Conservation (phyloP, 2,888 invertebrate species). For the Neocrepidodera transversa region DNA sequence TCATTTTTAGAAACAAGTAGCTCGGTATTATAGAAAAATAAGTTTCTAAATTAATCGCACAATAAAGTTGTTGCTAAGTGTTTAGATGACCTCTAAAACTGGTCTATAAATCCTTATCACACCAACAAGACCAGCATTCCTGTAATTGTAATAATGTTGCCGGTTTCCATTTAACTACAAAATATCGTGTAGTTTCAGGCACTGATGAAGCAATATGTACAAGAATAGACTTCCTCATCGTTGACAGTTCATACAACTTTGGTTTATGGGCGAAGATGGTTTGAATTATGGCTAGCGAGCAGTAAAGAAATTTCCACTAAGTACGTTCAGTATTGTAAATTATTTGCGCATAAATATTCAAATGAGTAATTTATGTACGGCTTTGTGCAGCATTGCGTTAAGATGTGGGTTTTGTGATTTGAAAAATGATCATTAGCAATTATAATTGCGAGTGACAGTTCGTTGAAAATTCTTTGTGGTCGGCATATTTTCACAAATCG, state of each 20-base stretch:
- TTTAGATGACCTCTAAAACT: slow-evolving; percentile 1
- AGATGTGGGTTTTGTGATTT: slow-evolving; percentile 26
- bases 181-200: slow-evolving; percentile 1
- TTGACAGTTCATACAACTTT: slow-evolving; percentile 38
- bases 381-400: slow-evolving; percentile 48
- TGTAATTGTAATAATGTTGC: slow-evolving; percentile 4
- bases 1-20: no score
- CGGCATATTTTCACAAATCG: slow-evolving; percentile 1
- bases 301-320: slow-evolving; percentile 32
- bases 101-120: slow-evolving; percentile 3
- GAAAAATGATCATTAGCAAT: slow-evolving; percentile 12
- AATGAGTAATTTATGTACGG: slow-evolving; percentile 53
- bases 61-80: neutral
- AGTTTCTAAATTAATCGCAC: no score
- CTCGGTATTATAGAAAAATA: no score
- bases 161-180: neutral
- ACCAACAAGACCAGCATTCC: slow-evolving; percentile 7
- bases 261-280: slow-evolving; percentile 48
- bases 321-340: slow-evolving; percentile 45
- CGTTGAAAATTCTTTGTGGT: slow-evolving; percentile 14
- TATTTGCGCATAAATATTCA: slow-evolving; percentile 55
- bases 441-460: slow-evolving; percentile 19
- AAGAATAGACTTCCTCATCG: slow-evolving; percentile 52
- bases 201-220: slow-evolving; percentile 39
- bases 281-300: slow-evolving; percentile 31